phyloP scores from a whole-genome alignment of 2,797 vertebrate genomes.

The Psittacula echo region DNA sequence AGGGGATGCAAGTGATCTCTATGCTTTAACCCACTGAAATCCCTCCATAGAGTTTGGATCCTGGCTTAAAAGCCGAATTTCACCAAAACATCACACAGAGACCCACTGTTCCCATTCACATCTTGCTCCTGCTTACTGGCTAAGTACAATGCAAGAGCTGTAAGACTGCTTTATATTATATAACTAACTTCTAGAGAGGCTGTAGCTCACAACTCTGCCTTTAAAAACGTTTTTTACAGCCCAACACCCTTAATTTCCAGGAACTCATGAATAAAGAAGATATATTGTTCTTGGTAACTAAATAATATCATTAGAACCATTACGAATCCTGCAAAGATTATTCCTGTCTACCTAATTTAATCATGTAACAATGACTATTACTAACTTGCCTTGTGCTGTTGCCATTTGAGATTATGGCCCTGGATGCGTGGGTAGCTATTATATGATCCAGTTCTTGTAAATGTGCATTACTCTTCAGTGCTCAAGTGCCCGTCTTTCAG shows the following conservation, averaged over 20 bases:
- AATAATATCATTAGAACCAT: slow-evolving; percentile 54
- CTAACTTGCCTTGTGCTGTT: slow-evolving; percentile 38
- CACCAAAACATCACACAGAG: neutral
- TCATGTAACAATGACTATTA: slow-evolving; percentile 46
- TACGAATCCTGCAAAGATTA: slow-evolving; percentile 30
- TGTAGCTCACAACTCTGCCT: neutral
- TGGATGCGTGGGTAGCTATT: slow-evolving; percentile 1
- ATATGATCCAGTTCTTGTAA: slow-evolving; percentile 15
- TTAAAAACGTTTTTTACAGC: slow-evolving; percentile 8
- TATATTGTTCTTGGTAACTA: slow-evolving; percentile 50
- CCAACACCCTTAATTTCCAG: slow-evolving; percentile 39
- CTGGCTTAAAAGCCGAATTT: neutral
- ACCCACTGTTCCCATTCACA: neutral
- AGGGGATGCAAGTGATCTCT: neutral
- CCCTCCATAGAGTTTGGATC: neutral
- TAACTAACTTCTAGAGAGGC: neutral
- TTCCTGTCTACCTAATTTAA: slow-evolving; percentile 56
- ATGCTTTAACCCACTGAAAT: neutral
- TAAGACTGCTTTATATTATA: neutral
- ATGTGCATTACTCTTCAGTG: neutral
- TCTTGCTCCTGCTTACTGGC: neutral
- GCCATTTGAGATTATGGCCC: slow-evolving; percentile 44
- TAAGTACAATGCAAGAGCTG: neutral
- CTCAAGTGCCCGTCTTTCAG: neutral
- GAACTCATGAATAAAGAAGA: slow-evolving; percentile 46